Conservation (phyloP, 1,140 invertebrate species). For the Macrobrachium nipponense region DNA sequence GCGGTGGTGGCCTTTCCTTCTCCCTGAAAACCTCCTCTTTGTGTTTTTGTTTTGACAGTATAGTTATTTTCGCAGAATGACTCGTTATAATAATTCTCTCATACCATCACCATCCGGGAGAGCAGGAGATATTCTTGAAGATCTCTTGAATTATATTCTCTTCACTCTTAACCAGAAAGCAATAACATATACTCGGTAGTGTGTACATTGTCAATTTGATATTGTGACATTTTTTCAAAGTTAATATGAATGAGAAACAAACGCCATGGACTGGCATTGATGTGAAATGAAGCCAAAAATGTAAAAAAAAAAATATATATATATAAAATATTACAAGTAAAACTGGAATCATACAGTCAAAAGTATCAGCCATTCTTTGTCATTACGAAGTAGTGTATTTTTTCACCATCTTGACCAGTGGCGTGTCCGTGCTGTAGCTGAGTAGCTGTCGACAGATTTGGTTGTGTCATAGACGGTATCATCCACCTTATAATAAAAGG, state of each 20-base stretch:
- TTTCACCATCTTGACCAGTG: conserved; percentile 55
- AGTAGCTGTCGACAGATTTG: conserved; percentile 52
- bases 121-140: conserved; percentile 8
- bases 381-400: conserved; percentile 54
- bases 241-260: conserved; percentile 34
- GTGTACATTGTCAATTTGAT: conserved; percentile 53
- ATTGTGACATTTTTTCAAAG: conserved; percentile 53
- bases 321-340: conserved; percentile 13
- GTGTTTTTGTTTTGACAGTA: neutral
- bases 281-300: conserved; percentile 36
- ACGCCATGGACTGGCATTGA: conserved; percentile 9
- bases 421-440: conserved; percentile 38
- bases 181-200: conserved; percentile 61
- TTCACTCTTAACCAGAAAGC: conserved; percentile 59
- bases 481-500: conserved; percentile 7
- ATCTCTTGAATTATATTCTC: conserved; percentile 33
- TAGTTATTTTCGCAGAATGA: no score
- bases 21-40: no score
- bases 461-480: conserved; percentile 39
- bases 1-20: no score
- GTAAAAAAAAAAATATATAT: conserved; percentile 1
- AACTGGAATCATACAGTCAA: conserved; percentile 11
- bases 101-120: no score
- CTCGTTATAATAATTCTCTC: no score
- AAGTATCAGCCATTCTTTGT: conserved; percentile 35